phyloP scores from a whole-genome alignment of 2,888 invertebrate genomes.

The Archips crataeganus region DNA sequence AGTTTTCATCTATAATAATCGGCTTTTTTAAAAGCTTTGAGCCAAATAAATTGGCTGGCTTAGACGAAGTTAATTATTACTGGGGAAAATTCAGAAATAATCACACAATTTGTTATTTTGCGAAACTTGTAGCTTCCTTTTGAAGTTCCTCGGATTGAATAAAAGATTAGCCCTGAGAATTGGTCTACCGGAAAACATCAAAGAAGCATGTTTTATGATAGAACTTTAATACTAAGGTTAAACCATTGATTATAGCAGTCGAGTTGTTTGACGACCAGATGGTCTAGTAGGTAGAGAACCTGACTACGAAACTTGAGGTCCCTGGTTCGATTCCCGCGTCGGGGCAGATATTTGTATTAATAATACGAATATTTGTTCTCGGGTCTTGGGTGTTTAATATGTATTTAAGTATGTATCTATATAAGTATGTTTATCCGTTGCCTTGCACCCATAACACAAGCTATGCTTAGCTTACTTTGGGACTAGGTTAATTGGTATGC shows the following conservation, averaged over 20 bases:
- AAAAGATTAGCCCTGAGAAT: constrained; percentile 7
- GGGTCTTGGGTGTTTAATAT: too few relatives aligned
- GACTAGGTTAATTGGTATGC: too few relatives aligned
- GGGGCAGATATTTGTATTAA: too few relatives aligned
- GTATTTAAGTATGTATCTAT: too few relatives aligned
- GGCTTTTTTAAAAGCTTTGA: not conserved
- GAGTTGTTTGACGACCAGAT: too few relatives aligned
- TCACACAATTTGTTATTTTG: not conserved
- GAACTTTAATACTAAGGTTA: not conserved
- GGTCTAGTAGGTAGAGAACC: too few relatives aligned
- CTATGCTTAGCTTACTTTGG: too few relatives aligned
- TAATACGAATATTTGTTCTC: too few relatives aligned
- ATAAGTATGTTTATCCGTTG: too few relatives aligned
- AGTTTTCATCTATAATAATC: not conserved
- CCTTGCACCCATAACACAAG: too few relatives aligned
- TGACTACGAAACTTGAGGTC: too few relatives aligned
- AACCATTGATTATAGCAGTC: constrained; percentile 9
- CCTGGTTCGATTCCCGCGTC: too few relatives aligned
- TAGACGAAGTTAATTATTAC: not conserved
- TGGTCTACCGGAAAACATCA: constrained; percentile 3
- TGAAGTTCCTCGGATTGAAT: constrained; percentile 7
- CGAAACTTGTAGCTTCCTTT: constrained; percentile 5
- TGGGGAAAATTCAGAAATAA: not conserved
- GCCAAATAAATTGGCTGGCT: not conserved
- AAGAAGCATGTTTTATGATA: constrained; percentile 5